Evolutionary conservation across 1,140 invertebrate genomes (phyloP).

Genomic region (Diuraphis noxia): DNA sequence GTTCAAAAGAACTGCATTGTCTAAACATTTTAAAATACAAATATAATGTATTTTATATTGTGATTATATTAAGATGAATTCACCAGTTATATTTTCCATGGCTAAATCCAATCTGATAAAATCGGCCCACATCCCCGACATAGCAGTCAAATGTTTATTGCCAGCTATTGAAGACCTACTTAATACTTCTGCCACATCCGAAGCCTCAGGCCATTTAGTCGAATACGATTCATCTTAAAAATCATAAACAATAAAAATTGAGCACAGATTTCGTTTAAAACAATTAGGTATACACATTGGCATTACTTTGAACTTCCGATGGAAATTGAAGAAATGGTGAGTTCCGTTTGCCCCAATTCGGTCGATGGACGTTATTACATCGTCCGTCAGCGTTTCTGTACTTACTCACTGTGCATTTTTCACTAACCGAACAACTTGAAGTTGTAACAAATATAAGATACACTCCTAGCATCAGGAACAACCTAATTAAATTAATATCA

Average conservation of each 20-base stretch:
- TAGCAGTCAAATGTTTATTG: slow-evolving; percentile 55
- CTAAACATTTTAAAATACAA: slow-evolving; percentile 59
- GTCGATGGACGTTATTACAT: slow-evolving; percentile 91
- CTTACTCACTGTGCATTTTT: slow-evolving; percentile 73
- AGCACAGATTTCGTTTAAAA: not conserved
- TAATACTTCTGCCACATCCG: slow-evolving; percentile 22
- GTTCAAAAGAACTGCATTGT: slow-evolving; percentile 83
- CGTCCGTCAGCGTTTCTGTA: slow-evolving; percentile 81
- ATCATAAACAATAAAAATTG: not conserved
- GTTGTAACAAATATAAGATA: not conserved
- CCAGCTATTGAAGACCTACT: not conserved
- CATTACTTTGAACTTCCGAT: slow-evolving; percentile 76
- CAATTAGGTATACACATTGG: not conserved
- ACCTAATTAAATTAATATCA: slow-evolving; percentile 37
- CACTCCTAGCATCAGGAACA: slow-evolving; percentile 21
- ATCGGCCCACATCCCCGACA: slow-evolving; percentile 55
- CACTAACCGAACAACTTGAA: not conserved
- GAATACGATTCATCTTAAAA: slow-evolving; percentile 18
- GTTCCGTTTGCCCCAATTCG: slow-evolving; percentile 84
- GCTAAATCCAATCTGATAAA: slow-evolving; percentile 54
- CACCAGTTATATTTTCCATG: slow-evolving; percentile 18
- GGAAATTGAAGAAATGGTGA: slow-evolving; percentile 79
- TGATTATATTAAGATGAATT: not conserved
- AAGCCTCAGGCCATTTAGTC: slow-evolving; percentile 35
- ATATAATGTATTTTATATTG: not conserved